These are phyloP conservation scores for Araneus ventricosus DNA, from an alignment of 1,140 invertebrate species.

Conservation along the genomic window DNA sequence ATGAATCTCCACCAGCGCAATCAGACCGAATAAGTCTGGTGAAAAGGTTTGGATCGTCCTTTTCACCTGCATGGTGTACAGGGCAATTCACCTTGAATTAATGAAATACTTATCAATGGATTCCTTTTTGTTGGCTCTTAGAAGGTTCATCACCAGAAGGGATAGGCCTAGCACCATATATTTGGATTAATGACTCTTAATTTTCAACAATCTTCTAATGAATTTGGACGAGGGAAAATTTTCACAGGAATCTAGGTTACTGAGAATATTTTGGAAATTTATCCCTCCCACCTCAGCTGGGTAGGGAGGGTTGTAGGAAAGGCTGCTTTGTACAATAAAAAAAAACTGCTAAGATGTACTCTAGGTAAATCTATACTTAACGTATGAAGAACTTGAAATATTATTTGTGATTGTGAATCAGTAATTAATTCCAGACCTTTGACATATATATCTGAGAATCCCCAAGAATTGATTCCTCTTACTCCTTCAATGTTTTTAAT, in stretches of 20 bases:
- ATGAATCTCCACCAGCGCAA: slow-evolving; percentile 69
- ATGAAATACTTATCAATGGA: slow-evolving; percentile 78
- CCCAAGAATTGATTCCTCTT: slow-evolving; percentile 19
- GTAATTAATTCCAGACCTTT: slow-evolving; percentile 30
- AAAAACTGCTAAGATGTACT: neutral
- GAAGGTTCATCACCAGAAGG: slow-evolving; percentile 79
- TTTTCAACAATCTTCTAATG: slow-evolving; percentile 77
- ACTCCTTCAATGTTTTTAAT: neutral
- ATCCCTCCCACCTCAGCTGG: slow-evolving; percentile 27
- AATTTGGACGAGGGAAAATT: slow-evolving; percentile 1
- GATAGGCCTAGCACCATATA: slow-evolving; percentile 78
- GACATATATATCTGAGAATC: slow-evolving; percentile 39
- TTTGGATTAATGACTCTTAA: slow-evolving; percentile 80
- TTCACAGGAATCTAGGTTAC: too few relatives aligned
- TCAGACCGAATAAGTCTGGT: slow-evolving; percentile 76
- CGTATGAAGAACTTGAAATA: slow-evolving; percentile 30
- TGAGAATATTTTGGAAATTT: slow-evolving; percentile 25
- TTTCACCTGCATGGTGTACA: slow-evolving; percentile 39
- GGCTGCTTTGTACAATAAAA: neutral
- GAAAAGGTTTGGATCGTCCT: slow-evolving; percentile 6
- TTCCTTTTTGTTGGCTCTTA: slow-evolving; percentile 78
- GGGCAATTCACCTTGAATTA: slow-evolving; percentile 78
- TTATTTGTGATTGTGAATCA: slow-evolving; percentile 31
- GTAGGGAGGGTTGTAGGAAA: slow-evolving; percentile 46
- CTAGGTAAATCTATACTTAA: neutral